These are phyloP conservation scores for Mesocricetus auratus DNA, from an alignment of 2,113 vertebrate species.

Conservation along the genomic window DNA sequence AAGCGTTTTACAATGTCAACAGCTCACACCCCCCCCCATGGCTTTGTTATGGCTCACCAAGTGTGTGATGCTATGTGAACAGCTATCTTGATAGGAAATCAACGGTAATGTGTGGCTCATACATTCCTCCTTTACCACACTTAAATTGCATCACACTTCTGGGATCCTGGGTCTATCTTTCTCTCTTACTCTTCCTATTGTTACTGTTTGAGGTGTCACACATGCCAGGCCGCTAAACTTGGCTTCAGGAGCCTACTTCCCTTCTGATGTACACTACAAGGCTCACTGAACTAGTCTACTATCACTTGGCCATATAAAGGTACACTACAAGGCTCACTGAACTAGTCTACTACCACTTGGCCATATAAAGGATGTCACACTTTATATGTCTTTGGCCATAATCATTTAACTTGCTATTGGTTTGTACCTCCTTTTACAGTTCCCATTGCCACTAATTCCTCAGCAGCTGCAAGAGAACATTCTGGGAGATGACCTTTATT, in stretches of 20 bases:
- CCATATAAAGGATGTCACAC: neutral
- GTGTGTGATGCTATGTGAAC: neutral
- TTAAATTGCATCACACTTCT: neutral
- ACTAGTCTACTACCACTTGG: neutral
- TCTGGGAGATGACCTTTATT: neutral
- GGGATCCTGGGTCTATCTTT: neutral
- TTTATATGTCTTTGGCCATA: neutral
- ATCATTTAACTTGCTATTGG: neutral
- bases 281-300: neutral
- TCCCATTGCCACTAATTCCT: neutral
- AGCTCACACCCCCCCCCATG: neutral
- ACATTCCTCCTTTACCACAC: neutral
- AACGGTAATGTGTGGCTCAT: neutral
- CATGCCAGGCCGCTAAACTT: neutral
- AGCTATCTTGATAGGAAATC: neutral
- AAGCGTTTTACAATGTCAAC: neutral
- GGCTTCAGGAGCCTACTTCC: neutral
- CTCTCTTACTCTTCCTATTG: neutral
- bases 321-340: neutral
- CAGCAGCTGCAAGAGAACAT: neutral
- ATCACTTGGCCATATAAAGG: neutral
- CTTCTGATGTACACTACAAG: neutral
- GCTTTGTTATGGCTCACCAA: neutral
- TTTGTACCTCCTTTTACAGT: neutral
- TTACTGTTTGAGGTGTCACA: neutral